Evolutionary conservation across 2,113 vertebrate genomes (phyloP).

Genomic region (Pollimyrus isidori): DNA sequence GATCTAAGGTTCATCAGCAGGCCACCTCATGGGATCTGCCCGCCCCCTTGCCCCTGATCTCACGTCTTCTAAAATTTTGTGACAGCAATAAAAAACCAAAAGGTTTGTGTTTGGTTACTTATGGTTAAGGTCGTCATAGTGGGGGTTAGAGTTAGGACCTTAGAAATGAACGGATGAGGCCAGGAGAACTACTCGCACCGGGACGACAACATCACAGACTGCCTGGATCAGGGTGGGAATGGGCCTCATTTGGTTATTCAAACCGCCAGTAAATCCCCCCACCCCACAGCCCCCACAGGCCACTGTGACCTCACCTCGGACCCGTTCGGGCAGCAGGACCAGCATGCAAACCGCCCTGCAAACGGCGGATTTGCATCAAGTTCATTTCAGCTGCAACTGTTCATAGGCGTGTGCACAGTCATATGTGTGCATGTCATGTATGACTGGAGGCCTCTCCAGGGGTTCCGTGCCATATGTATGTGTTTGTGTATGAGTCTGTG

Average conservation of each 20-base stretch:
- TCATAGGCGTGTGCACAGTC: neutral
- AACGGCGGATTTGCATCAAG: neutral
- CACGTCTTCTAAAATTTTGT: neutral
- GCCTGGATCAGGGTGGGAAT: neutral
- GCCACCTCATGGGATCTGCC: too few species aligned
- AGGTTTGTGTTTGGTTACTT: too few species aligned
- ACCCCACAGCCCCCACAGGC: neutral
- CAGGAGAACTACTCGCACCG: too few species aligned
- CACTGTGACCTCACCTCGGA: neutral
- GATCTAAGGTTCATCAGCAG: neutral
- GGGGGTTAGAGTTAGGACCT: neutral
- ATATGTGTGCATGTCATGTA: neutral
- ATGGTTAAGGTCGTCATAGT: neutral
- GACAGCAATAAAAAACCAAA: too few species aligned
- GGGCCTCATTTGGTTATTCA: conserved; percentile 14
- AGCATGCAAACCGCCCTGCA: conserved; percentile 16
- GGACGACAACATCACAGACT: too few species aligned
- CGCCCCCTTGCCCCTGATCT: neutral
- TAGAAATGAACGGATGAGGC: neutral
- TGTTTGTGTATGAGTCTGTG: neutral
- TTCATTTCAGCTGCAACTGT: neutral
- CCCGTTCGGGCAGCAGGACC: neutral
- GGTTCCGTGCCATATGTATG: neutral
- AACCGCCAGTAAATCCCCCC: neutral
- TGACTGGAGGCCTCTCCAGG: neutral